phyloP scores from a whole-genome alignment of 2,888 invertebrate species.

The Gandaritis pyraliata region DNA sequence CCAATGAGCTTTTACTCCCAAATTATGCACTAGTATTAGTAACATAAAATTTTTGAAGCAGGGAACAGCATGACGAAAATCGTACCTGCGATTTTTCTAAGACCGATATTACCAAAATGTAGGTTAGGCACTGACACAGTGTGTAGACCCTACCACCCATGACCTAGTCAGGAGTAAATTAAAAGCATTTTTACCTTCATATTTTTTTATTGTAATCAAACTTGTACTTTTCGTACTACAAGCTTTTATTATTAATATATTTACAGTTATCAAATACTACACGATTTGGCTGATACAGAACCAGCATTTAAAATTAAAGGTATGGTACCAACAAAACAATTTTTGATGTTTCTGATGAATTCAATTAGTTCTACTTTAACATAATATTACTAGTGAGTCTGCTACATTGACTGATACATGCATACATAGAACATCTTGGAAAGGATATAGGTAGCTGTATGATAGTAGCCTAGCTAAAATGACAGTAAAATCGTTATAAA shows the following conservation, averaged over 20 bases:
- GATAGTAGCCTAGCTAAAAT: too few relatives aligned
- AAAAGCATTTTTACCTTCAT: slow-evolving; percentile 34
- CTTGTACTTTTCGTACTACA: slow-evolving; percentile 57
- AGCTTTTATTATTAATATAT: slow-evolving; percentile 55
- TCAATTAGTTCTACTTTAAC: slow-evolving; percentile 5
- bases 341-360: slow-evolving; percentile 2
- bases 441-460: too few relatives aligned
- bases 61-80: too few relatives aligned
- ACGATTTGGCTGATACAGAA: slow-evolving; percentile 31
- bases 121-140: too few relatives aligned
- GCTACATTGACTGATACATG: slow-evolving; percentile 7
- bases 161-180: not conserved
- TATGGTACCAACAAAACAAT: slow-evolving; percentile 2
- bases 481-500: slow-evolving; percentile 6
- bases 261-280: slow-evolving; percentile 47
- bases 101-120: too few relatives aligned
- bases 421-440: too few relatives aligned
- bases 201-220: slow-evolving; percentile 70
- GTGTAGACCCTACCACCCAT: too few relatives aligned
- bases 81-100: too few relatives aligned
- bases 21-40: too few relatives aligned
- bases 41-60: too few relatives aligned
- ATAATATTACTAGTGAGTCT: not conserved
- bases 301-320: not conserved
- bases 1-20: too few relatives aligned